Conservation (phyloP, 2,113 vertebrate genomes). For the Philantomba maxwellii region DNA sequence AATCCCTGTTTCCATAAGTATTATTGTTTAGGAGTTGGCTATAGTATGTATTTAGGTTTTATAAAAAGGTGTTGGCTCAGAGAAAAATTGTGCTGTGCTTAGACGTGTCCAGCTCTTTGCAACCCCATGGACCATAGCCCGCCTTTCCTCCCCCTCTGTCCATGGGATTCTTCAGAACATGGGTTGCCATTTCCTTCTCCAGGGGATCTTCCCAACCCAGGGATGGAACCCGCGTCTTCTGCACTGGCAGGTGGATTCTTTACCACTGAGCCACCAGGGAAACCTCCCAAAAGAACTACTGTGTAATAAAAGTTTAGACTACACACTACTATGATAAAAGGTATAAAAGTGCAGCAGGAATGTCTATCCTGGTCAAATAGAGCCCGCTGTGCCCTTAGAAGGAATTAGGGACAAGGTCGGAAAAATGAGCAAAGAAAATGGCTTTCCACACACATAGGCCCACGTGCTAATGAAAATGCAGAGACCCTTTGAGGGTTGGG, state of each 20-base stretch:
- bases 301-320: not conserved
- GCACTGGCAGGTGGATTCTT: not conserved
- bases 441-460: not conserved
- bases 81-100: not conserved
- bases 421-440: not conserved
- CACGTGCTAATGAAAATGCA: not conserved
- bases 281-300: not conserved
- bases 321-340: not conserved
- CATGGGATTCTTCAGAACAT: not conserved
- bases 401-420: not conserved
- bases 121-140: not conserved
- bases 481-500: not conserved
- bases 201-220: not conserved
- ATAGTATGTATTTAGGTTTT: not conserved
- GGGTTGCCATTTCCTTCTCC: not conserved
- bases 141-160: not conserved
- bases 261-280: not conserved
- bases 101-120: not conserved
- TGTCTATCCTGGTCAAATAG: not conserved
- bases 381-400: not conserved
- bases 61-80: not conserved
- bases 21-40: not conserved
- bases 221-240: rapidly evolving
- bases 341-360: not conserved
- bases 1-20: not conserved